These are phyloP conservation scores for Zaprionus lachaisei DNA, from an alignment of 1,140 invertebrate genomes.

Conservation along the genomic window DNA sequence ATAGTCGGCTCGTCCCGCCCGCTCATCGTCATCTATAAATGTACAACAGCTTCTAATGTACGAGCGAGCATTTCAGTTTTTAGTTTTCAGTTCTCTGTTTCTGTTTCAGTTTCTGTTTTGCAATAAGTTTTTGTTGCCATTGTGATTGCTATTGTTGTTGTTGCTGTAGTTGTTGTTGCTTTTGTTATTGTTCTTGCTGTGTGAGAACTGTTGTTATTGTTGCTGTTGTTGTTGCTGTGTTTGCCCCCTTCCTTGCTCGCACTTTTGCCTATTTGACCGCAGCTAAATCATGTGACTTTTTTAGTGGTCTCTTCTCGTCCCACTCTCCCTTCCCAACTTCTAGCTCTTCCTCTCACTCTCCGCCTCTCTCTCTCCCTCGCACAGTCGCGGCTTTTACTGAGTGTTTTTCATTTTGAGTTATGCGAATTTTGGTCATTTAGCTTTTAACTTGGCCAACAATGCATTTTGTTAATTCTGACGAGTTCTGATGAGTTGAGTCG, in stretches of 20 bases:
- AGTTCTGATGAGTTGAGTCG: conserved; percentile 36
- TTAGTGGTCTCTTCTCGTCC: conserved; percentile 40
- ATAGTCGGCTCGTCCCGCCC: conserved; percentile 45
- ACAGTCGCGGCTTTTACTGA: conserved; percentile 48
- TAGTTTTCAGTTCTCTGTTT: conserved; percentile 11
- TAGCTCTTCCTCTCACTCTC: neutral
- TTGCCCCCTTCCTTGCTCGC: conserved; percentile 30
- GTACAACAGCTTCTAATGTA: conserved; percentile 58
- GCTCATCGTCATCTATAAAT: conserved; percentile 51
- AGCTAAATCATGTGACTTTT: conserved; percentile 80
- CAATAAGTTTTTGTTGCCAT: conserved; percentile 51
- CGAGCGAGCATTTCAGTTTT: conserved; percentile 44
- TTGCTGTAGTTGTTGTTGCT: conserved; percentile 23
- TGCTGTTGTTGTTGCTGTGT: conserved; percentile 21
- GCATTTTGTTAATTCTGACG: conserved; percentile 49
- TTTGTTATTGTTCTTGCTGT: conserved; percentile 34
- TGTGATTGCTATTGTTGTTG: conserved; percentile 17
- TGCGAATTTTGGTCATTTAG: conserved; percentile 73
- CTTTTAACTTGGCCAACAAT: conserved; percentile 64
- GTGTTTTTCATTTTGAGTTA: conserved; percentile 58
- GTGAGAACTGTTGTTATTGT: conserved; percentile 19
- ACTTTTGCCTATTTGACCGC: conserved; percentile 61
- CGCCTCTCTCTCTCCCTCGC: conserved; percentile 6
- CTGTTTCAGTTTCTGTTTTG: conserved; percentile 56
- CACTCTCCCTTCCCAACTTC: neutral